Conservation (phyloP, 2,113 vertebrate genomes). For the Harpagus bidentatus region DNA sequence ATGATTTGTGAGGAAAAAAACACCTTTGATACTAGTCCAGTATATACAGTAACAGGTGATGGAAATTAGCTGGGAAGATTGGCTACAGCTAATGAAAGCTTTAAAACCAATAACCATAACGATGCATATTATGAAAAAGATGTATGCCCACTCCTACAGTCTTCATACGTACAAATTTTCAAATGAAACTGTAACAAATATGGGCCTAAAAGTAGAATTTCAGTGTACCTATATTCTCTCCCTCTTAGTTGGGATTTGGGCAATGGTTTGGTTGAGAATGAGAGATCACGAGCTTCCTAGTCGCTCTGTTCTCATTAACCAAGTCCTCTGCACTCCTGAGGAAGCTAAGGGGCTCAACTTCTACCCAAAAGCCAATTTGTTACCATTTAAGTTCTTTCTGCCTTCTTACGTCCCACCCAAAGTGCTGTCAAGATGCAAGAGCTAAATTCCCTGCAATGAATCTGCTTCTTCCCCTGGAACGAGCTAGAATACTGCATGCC, state of each 20-base stretch:
- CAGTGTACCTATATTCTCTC: neutral
- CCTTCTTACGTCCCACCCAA: neutral
- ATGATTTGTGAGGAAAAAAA: neutral
- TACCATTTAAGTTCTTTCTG: neutral
- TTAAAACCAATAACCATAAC: neutral
- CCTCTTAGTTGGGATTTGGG: neutral
- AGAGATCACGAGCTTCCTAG: neutral
- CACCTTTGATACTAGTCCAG: neutral
- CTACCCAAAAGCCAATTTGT: neutral
- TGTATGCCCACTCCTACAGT: neutral
- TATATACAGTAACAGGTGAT: neutral
- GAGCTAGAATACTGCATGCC: neutral
- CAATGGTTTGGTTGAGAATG: neutral
- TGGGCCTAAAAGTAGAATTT: neutral
- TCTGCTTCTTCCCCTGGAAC: neutral
- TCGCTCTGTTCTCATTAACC: neutral
- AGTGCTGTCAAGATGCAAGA: neutral
- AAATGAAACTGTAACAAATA: neutral
- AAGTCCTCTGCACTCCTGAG: neutral
- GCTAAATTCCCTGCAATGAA: neutral
- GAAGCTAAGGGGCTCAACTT: neutral
- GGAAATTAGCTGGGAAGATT: neutral
- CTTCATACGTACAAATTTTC: neutral
- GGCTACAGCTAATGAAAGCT: neutral
- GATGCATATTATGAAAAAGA: neutral